phyloP scores from a whole-genome alignment of 2,797 vertebrate species.

The Micrastur ruficollis region DNA sequence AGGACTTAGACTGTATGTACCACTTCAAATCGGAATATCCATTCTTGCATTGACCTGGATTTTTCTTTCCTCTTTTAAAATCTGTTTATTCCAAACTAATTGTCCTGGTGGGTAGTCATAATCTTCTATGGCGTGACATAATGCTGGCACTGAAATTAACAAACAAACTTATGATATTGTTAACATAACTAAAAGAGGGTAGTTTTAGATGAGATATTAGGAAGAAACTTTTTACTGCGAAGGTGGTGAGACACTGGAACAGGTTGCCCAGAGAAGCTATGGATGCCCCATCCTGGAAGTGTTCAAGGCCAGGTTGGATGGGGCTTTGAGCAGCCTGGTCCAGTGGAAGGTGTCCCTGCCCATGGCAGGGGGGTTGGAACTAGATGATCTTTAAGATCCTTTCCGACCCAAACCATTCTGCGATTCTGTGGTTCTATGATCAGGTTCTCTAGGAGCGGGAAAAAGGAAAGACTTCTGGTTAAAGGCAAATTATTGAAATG shows the following conservation, averaged over 20 bases:
- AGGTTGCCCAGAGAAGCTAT: too few relatives aligned
- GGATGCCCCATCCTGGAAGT: too few relatives aligned
- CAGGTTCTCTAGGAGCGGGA: background rate
- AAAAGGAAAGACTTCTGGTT: background rate
- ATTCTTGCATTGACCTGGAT: background rate
- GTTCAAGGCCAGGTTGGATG: too few relatives aligned
- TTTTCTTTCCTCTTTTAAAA: slow-evolving; percentile 27
- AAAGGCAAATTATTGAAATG: background rate
- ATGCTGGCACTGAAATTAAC: background rate
- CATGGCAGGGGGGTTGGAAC: too few relatives aligned
- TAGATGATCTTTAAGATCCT: too few relatives aligned
- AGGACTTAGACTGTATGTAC: background rate
- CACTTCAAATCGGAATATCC: background rate
- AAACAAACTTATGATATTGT: background rate
- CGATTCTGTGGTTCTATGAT: too few relatives aligned
- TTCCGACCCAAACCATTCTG: too few relatives aligned
- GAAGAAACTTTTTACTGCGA: too few relatives aligned
- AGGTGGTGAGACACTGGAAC: too few relatives aligned
- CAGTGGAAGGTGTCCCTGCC: too few relatives aligned
- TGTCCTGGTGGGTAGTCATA: background rate
- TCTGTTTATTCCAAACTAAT: background rate
- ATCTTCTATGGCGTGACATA: background rate
- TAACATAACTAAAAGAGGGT: background rate
- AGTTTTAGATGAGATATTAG: too few relatives aligned
- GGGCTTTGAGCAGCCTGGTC: too few relatives aligned